phyloP scores from a whole-genome alignment of 1,140 invertebrate genomes.

The Argopecten irradians region DNA sequence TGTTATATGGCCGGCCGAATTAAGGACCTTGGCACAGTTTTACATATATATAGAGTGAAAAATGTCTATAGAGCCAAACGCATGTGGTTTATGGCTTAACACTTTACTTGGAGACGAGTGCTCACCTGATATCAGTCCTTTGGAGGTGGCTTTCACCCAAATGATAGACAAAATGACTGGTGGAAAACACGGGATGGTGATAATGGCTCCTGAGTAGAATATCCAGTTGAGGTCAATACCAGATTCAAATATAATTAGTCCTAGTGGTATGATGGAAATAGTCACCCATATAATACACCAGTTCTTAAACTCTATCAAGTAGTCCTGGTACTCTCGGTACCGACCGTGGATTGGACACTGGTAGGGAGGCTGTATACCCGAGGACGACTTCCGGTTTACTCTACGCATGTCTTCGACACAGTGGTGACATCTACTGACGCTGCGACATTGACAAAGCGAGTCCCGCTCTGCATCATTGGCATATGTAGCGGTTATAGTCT shows the following conservation, averaged over 20 bases:
- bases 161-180: constrained; percentile 72
- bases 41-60: too few relatives aligned
- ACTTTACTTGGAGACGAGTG: too few relatives aligned
- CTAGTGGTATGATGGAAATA: constrained; percentile 69
- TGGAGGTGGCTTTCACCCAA: constrained; percentile 72
- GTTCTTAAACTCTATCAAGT: constrained; percentile 74
- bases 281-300: constrained; percentile 75
- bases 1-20: too few relatives aligned
- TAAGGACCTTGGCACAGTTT: too few relatives aligned
- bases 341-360: constrained; percentile 73
- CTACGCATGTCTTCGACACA: constrained; percentile 55
- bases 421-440: constrained; percentile 47
- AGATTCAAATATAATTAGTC: constrained; percentile 68
- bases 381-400: constrained; percentile 39
- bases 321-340: constrained; percentile 74
- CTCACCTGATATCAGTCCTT: constrained; percentile 68
- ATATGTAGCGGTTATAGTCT: constrained; percentile 38
- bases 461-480: constrained; percentile 37
- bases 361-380: constrained; percentile 67
- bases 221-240: constrained; percentile 74
- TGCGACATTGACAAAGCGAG: constrained; percentile 41
- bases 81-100: neutral
- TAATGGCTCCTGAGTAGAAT: constrained; percentile 71
- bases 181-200: constrained; percentile 72
- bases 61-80: neutral